These are phyloP conservation scores for Desmophyllum pertusum DNA, from an alignment of 92 coral and sea anemone genomes.

Conservation along the genomic window DNA sequence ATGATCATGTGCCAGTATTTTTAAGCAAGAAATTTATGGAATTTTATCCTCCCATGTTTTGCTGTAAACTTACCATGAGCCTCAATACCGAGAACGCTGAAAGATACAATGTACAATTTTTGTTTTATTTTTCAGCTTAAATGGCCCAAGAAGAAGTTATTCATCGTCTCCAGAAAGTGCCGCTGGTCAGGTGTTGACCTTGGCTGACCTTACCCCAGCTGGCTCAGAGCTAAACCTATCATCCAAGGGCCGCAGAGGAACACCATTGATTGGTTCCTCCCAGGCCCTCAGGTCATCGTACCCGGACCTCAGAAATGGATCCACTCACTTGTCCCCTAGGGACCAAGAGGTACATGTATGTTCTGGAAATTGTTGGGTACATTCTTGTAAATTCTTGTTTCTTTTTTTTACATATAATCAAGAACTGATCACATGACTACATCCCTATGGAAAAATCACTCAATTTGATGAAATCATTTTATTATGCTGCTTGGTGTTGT, in stretches of 20 bases:
- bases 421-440: no score
- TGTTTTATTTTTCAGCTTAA: conserved; percentile 41
- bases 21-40: no score
- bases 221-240: conserved; percentile 74
- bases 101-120: no score
- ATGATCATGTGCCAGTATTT: no score
- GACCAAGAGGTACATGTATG: conserved; percentile 65
- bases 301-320: conserved; percentile 79
- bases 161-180: conserved; percentile 88
- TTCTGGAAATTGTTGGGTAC: not conserved
- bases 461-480: not conserved
- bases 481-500: not conserved
- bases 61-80: no score
- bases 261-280: conserved; percentile 52
- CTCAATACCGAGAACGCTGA: no score
- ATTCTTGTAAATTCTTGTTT: not conserved
- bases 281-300: conserved; percentile 75
- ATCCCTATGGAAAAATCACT: no score
- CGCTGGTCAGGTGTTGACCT: conserved; percentile 81
- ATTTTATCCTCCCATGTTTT: no score
- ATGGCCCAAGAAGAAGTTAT: conserved; percentile 69
- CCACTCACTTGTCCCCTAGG: conserved; percentile 81
- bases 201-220: conserved; percentile 96
- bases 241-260: conserved; percentile 58
- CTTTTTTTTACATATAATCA: not conserved